These are phyloP conservation scores for Chanos chanos DNA, from an alignment of 2,797 vertebrate species.

Conservation along the genomic window DNA sequence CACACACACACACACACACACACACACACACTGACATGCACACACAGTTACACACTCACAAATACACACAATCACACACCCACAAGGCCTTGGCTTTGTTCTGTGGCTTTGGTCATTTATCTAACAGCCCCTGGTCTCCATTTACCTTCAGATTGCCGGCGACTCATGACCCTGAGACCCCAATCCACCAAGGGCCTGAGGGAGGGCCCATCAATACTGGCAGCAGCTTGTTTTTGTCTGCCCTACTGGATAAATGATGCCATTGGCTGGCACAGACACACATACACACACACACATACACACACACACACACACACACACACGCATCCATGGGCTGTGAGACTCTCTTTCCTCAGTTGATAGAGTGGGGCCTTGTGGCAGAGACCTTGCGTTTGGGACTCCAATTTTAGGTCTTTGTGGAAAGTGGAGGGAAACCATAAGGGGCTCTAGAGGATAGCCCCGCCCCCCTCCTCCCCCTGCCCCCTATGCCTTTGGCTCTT, in stretches of 20 bases:
- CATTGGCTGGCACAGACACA: slow-evolving; percentile 53
- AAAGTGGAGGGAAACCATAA: slow-evolving; percentile 34
- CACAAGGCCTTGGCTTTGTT: slow-evolving; percentile 65
- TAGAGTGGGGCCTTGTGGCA: slow-evolving; percentile 55
- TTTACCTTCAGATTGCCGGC: slow-evolving; percentile 73
- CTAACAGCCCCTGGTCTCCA: slow-evolving; percentile 68
- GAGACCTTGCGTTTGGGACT: slow-evolving; percentile 62
- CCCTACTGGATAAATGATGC: slow-evolving; percentile 70
- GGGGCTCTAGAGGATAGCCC: slow-evolving; percentile 26
- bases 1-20: slow-evolving; percentile 13
- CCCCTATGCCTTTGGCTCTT: slow-evolving; percentile 44
- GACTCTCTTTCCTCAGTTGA: slow-evolving; percentile 50
- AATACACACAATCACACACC: slow-evolving; percentile 17
- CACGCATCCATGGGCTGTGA: not conserved
- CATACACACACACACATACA: not conserved
- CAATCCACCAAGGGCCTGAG: slow-evolving; percentile 68
- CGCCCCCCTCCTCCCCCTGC: slow-evolving; percentile 1
- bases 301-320: slow-evolving; percentile 12
- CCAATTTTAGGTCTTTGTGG: slow-evolving; percentile 63
- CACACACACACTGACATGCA: slow-evolving; percentile 24
- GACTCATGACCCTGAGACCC: slow-evolving; percentile 68
- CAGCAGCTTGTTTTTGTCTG: slow-evolving; percentile 69
- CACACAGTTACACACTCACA: slow-evolving; percentile 10
- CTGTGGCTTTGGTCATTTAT: slow-evolving; percentile 66
- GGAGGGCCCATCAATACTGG: slow-evolving; percentile 68